Conservation (phyloP, 2,797 vertebrate genomes). For the Melanotaenia boesemani region DNA sequence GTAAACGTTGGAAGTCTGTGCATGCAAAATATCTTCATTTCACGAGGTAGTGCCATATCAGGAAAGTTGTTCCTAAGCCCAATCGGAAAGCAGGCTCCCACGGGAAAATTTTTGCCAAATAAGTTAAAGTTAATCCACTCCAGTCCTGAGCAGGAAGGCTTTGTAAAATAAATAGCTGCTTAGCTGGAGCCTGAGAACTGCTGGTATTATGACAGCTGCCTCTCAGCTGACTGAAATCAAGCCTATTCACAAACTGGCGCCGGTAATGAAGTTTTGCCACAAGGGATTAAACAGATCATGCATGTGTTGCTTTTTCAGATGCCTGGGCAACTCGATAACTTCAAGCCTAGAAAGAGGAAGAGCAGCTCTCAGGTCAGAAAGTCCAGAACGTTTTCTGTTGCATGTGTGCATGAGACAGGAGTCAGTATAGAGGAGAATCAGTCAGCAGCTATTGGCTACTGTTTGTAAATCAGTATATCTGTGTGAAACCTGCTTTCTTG, state of each 20-base stretch:
- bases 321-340: constrained; percentile 71
- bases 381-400: constrained; percentile 75
- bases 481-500: too few relatives aligned
- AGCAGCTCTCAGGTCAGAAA: constrained; percentile 55
- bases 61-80: background rate
- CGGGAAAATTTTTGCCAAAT: background rate
- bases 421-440: background rate
- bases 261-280: background rate
- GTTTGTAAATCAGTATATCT: background rate
- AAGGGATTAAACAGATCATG: background rate
- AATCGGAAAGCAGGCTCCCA: background rate
- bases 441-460: background rate
- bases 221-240: constrained; percentile 6
- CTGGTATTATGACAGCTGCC: constrained; percentile 13
- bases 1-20: background rate
- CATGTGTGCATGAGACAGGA: background rate
- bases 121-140: background rate
- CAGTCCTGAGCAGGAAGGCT: background rate
- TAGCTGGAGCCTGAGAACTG: background rate
- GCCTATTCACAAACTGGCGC: background rate
- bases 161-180: constrained; percentile 7
- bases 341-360: constrained; percentile 77
- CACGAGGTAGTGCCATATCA: background rate
- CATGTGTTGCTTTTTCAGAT: constrained; percentile 69
- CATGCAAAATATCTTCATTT: background rate